Evolutionary conservation across 2,797 vertebrate genomes (phyloP).

Genomic region (Anabacerthia variegaticeps): DNA sequence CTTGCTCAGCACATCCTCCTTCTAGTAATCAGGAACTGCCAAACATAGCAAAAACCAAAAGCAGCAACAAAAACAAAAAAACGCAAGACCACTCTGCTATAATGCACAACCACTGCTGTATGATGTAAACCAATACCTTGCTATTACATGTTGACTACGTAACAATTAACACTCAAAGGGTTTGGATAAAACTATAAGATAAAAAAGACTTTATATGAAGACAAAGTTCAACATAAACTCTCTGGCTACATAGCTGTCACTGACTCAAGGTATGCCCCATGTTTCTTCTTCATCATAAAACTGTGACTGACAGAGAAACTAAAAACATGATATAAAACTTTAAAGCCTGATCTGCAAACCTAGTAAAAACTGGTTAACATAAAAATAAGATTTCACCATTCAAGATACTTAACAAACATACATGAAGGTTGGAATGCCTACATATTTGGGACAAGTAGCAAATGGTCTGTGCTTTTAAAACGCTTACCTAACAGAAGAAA

Average conservation of each 20-base stretch:
- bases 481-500: background rate
- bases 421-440: background rate
- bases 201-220: background rate
- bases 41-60: background rate
- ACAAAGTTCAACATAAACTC: background rate
- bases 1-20: background rate
- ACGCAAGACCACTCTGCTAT: background rate
- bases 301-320: background rate
- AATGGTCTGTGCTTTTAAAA: background rate
- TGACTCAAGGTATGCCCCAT: background rate
- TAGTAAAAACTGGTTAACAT: background rate
- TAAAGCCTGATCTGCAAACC: background rate
- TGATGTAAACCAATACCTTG: background rate
- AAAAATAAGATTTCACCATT: background rate
- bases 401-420: background rate
- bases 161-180: background rate
- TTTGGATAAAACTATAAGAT: background rate
- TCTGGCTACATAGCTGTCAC: background rate
- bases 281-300: background rate
- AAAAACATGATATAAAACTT: background rate
- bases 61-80: background rate
- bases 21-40: slow-evolving; percentile 17
- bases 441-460: background rate
- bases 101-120: background rate
- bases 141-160: background rate